Evolutionary conservation across 2,797 vertebrate species (phyloP), one percentile per base, ranked within the genome.

Genomic region (Artibeus jamaicensis): DNA sequence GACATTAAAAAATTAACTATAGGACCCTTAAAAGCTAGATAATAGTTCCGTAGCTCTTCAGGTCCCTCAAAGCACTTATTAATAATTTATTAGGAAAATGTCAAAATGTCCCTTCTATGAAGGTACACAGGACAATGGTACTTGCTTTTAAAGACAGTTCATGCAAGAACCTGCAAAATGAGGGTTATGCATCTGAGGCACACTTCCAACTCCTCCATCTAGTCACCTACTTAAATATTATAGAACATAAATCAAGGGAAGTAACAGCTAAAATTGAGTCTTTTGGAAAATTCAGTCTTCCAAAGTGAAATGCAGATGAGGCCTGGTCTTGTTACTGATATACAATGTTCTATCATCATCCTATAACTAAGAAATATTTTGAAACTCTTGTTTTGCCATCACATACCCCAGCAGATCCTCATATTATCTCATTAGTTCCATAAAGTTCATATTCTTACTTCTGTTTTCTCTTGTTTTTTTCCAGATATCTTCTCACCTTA

Each of bases 41-140:
- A 91, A 95, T 39, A 21, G 50, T 84, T 84, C 44, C 81, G 88
- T 50, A 15, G 57, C 79, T 96, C 93, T 95, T 91, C 92, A 85
- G 29, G 8, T 89, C 77, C 95, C 91, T 96, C 93, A 86, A 91
- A 42, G 65, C 26, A 76, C 44, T 95, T 97, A 96, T 93, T 95
- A 95, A 96, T 97, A 96, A 95, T 97, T 96, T 97, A 97, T 96
- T 95, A 95, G 59, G 79, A 95, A 97, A 97, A 97, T 96, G 91
- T 97, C 96, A 97, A 95, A 97, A 96, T 95, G 92, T 82, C 95
- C 97, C 96, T 93, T 55, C 81, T 81, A 91, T 83, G 74, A 87
- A 87, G 53, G 88, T 89, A 86, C 89, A 84, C 44, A 55, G 71
- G 90, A 95, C 95, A 91, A 97, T 91, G 83, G 92, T 29, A 96